Percentiles rank a stretch among this genome's conserved stretches.
These are phyloP conservation scores for Samia ricini DNA, from an alignment of 1,140 invertebrate genomes.

Conservation along the genomic window DNA sequence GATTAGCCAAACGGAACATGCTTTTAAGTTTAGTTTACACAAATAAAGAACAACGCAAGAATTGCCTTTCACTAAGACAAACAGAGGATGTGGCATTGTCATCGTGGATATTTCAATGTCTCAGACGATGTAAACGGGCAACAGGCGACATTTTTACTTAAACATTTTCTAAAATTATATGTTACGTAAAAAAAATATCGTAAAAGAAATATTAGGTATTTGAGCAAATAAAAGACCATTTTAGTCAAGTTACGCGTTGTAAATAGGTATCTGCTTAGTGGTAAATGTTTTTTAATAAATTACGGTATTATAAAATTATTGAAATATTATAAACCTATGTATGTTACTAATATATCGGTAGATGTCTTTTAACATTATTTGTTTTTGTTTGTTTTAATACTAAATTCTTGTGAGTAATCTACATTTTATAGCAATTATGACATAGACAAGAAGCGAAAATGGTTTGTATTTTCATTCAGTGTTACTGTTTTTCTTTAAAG, in stretches of 20 bases:
- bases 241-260: background rate
- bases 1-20: constrained; percentile 13
- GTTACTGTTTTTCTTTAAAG: background rate
- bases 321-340: no score
- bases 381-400: no score
- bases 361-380: no score
- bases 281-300: background rate
- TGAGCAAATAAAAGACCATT: background rate
- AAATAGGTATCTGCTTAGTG: background rate
- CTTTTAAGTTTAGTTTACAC: constrained; percentile 59
- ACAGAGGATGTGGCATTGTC: constrained; percentile 69
- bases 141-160: constrained; percentile 36
- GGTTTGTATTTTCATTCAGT: no score
- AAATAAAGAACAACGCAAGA: constrained; percentile 54
- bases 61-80: constrained; percentile 64
- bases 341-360: no score
- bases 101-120: constrained; percentile 38
- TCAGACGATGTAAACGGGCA: constrained; percentile 35
- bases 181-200: constrained; percentile 36
- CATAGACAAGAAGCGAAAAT: no score
- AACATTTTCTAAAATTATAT: constrained; percentile 49
- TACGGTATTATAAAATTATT: background rate
- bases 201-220: background rate
- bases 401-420: no score
- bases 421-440: no score